A percentile compares a stretch with the other conserved stretches of the same genome.
These are phyloP conservation scores for Bombus confusus DNA, from an alignment of 1,140 invertebrate species.

Conservation along the genomic window DNA sequence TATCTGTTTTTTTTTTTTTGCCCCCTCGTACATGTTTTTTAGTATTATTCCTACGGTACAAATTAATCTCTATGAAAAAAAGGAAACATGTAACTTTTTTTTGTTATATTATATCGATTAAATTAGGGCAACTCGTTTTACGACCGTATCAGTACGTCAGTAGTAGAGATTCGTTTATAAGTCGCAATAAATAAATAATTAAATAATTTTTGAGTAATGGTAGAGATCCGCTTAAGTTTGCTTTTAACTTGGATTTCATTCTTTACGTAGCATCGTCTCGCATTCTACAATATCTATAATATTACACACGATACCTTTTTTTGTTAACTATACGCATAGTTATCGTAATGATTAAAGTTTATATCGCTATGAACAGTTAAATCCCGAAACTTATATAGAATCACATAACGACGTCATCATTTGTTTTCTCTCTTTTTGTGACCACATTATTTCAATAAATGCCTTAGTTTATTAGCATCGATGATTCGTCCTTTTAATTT, in stretches of 20 bases:
- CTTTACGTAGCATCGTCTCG: conserved; percentile 73
- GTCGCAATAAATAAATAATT: conserved; percentile 82
- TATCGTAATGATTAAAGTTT: conserved; percentile 76
- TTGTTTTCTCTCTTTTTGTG: conserved; percentile 26
- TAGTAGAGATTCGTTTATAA: conserved; percentile 78
- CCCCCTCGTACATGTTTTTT: conserved; percentile 26
- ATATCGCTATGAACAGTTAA: conserved; percentile 78
- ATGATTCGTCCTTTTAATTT: conserved; percentile 23
- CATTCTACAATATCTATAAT: conserved; percentile 79
- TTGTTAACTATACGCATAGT: conserved; percentile 80
- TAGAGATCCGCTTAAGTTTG: conserved; percentile 75
- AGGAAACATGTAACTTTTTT: conserved; percentile 66
- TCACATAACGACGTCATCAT: conserved; percentile 59
- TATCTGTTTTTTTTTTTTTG: conserved; percentile 47
- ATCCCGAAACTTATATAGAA: conserved; percentile 65
- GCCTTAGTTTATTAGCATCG: conserved; percentile 32
- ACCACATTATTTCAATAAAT: conserved; percentile 46
- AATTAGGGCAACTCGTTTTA: conserved; percentile 73
- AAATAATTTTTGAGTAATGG: conserved; percentile 80
- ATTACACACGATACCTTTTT: conserved; percentile 79
- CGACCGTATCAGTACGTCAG: conserved; percentile 65
- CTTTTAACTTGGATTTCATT: conserved; percentile 58
- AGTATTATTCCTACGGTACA: conserved; percentile 56
- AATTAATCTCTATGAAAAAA: conserved; percentile 66
- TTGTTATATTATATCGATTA: conserved; percentile 78